These are phyloP conservation scores for Miniopterus natalensis DNA, from an alignment of 2,113 vertebrate genomes.

Conservation along the genomic window DNA sequence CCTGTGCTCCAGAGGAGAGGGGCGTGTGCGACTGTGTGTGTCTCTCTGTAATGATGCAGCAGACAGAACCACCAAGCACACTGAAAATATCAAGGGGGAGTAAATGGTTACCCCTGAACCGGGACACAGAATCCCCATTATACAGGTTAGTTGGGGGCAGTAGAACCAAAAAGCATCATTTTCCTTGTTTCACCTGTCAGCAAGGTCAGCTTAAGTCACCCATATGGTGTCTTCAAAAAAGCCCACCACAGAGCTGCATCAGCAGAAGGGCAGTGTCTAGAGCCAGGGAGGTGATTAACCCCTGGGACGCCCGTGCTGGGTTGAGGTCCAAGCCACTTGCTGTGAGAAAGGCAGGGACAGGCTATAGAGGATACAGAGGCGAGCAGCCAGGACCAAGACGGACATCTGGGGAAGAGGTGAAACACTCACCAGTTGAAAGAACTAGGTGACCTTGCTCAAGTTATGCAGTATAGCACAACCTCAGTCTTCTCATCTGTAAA, in stretches of 20 bases:
- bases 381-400: not conserved
- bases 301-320: fast-evolving
- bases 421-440: not conserved
- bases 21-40: fast-evolving
- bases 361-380: not conserved
- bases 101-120: not conserved
- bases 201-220: not conserved
- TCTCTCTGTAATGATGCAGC: not conserved
- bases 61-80: not conserved
- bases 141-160: not conserved
- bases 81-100: not conserved
- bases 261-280: not conserved
- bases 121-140: not conserved
- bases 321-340: not conserved
- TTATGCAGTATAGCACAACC: not conserved
- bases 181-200: not conserved
- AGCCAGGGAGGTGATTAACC: not conserved
- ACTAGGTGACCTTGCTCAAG: not conserved
- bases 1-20: not conserved
- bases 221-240: not conserved
- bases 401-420: not conserved
- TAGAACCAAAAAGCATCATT: not conserved
- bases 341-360: not conserved
- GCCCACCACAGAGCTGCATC: not conserved
- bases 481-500: not conserved